Conservation (phyloP, 2,888 invertebrate species). For the Trachelus stipa region DNA sequence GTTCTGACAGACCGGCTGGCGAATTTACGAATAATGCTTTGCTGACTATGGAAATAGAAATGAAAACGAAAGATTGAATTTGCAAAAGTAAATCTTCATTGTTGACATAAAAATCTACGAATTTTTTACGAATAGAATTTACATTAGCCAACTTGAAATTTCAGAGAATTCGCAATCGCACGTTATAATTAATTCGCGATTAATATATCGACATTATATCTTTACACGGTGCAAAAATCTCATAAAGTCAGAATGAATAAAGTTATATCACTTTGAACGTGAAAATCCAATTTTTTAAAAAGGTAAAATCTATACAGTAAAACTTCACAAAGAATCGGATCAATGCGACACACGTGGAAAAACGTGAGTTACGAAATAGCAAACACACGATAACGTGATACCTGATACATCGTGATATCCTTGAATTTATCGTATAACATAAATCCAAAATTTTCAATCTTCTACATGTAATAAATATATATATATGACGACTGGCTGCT, state of each 20-base stretch:
- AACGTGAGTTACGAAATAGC: neutral
- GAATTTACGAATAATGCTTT: neutral
- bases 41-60: neutral
- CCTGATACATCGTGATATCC: neutral
- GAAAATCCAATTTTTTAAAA: neutral
- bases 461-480: no score
- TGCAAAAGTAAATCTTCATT: neutral
- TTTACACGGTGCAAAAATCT: neutral
- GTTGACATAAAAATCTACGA: neutral
- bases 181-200: no score
- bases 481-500: no score
- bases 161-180: neutral
- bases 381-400: neutral
- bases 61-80: neutral
- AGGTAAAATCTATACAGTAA: no score
- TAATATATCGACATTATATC: neutral
- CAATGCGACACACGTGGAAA: neutral
- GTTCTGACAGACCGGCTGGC: neutral
- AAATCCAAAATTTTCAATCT: no score
- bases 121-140: neutral
- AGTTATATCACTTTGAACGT: neutral
- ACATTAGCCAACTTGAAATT: neutral
- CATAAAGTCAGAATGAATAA: neutral
- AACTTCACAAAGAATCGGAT: no score
- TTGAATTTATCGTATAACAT: no score